Evolutionary conservation across 2,888 invertebrate species (phyloP), one percentile per base, ranked within the genome.

Genomic region (Melanchra persicariae): DNA sequence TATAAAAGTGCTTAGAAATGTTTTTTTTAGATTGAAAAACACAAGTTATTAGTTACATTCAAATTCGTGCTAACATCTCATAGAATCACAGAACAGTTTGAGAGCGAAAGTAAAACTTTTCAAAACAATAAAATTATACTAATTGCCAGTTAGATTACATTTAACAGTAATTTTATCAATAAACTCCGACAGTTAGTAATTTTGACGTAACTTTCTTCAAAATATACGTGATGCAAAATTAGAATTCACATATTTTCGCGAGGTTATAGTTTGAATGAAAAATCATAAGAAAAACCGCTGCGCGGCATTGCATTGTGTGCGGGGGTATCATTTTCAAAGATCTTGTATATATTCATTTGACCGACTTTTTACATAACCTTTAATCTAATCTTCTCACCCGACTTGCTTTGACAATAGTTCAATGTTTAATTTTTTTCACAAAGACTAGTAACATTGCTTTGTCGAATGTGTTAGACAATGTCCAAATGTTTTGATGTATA

Each of bases 381-480:
- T 66, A 81, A 70, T 79, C 77, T 85, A 77, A 87, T 76, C 85
- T 86, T 86, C 81, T 85, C 85, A 87, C 84, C 80, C 73, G 70
- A 74, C 72, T 79, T 64, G 68, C 70, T 83, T 77, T 80, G 81
- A 88, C 86, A 89, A 89, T 89, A 81, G 85, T 86, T 84, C 77
- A 84, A 88, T 81, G 79, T 79, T 82, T 84, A 86, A 83, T 86
- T 87, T 87, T 87, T 88, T 89, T 87, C 86, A 87, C 88, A 88
- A 84, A 81, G 81, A 77, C 82, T 54, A 58, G 87, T 87, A 86
- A 89, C 89, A 88, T 88, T 88, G 89, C 88, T 89, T 91, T 91
- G 89, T 90, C 91, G 89, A 89, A 90, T 88, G 87, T 87, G 81
- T 87, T 89, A 86, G 79, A 85, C 90, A 92, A 90, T 91, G 92